Conservation (phyloP, 2,888 invertebrate genomes). For the Diplolepis rosae region DNA sequence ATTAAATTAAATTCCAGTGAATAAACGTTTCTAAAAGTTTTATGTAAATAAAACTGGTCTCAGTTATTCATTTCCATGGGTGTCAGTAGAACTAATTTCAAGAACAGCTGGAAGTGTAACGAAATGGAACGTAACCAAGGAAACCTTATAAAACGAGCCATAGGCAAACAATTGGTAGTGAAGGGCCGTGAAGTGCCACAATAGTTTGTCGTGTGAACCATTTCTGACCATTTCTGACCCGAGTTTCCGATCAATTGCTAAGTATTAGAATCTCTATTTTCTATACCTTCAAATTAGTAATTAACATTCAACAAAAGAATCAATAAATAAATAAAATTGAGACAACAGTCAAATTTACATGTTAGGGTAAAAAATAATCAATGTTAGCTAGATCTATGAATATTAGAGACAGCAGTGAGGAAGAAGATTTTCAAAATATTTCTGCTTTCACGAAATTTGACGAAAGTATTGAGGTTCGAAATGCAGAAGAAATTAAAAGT, state of each 20-base stretch:
- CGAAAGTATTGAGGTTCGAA: constrained; percentile 77
- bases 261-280: neutral
- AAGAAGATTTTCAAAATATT: constrained; percentile 58
- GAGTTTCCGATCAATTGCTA: neutral
- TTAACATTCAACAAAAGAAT: neutral
- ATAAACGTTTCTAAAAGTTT: neutral
- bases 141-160: no score
- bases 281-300: neutral
- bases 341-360: no score
- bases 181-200: neutral
- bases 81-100: neutral
- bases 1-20: neutral
- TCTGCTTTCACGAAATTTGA: constrained; percentile 72
- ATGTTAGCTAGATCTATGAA: constrained; percentile 43
- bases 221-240: neutral
- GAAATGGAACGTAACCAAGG: constrained; percentile 20
- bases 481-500: constrained; percentile 78
- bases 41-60: neutral
- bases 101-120: constrained; percentile 10
- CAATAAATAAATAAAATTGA: no score
- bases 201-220: neutral
- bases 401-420: constrained; percentile 56
- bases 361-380: neutral
- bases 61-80: no score
- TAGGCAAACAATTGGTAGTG: neutral